Percentiles rank a stretch among this genome's conserved stretches.
These are phyloP conservation scores for Ptychoptera contaminata DNA, from an alignment of 2,888 invertebrate species.

Conservation along the genomic window DNA sequence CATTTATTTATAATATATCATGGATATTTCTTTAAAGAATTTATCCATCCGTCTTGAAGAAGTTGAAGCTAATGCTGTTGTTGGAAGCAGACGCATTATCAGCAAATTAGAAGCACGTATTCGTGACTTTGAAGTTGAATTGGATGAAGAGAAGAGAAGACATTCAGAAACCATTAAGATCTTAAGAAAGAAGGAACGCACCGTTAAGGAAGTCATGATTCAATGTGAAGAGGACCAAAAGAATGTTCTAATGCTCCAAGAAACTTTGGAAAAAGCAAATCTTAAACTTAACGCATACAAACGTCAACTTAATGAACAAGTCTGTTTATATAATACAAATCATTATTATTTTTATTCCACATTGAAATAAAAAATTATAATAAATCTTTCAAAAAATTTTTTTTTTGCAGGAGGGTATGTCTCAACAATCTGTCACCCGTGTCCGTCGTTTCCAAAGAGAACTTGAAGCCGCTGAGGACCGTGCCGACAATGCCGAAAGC, in stretches of 20 bases:
- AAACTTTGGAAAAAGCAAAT: slow-evolving; percentile 69
- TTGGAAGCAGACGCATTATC: slow-evolving; percentile 92
- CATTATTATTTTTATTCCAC: background rate
- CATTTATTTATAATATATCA: background rate
- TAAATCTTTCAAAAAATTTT: background rate
- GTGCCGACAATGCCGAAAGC: slow-evolving; percentile 88
- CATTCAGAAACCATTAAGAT: slow-evolving; percentile 96
- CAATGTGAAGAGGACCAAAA: slow-evolving; percentile 95
- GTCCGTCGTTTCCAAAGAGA: slow-evolving; percentile 97
- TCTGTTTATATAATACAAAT: slow-evolving; percentile 22
- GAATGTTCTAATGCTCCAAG: slow-evolving; percentile 83
- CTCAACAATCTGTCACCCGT: slow-evolving; percentile 82
- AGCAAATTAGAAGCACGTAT: slow-evolving; percentile 93
- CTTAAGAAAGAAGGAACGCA: slow-evolving; percentile 94
- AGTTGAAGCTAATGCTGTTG: slow-evolving; percentile 92
- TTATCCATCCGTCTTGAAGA: slow-evolving; percentile 85
- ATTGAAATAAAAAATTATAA: background rate
- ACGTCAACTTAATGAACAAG: slow-evolving; percentile 88
- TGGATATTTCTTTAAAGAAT: slow-evolving; percentile 36
- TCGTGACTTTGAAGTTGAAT: slow-evolving; percentile 84
- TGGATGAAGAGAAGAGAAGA: slow-evolving; percentile 93
- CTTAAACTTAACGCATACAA: slow-evolving; percentile 89
- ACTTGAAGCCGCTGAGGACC: slow-evolving; percentile 93
- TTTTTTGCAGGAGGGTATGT: slow-evolving; percentile 66
- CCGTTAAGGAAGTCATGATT: slow-evolving; percentile 88